Conservation (phyloP, 2,797 vertebrate species). For the Catostomus latipinnis region DNA sequence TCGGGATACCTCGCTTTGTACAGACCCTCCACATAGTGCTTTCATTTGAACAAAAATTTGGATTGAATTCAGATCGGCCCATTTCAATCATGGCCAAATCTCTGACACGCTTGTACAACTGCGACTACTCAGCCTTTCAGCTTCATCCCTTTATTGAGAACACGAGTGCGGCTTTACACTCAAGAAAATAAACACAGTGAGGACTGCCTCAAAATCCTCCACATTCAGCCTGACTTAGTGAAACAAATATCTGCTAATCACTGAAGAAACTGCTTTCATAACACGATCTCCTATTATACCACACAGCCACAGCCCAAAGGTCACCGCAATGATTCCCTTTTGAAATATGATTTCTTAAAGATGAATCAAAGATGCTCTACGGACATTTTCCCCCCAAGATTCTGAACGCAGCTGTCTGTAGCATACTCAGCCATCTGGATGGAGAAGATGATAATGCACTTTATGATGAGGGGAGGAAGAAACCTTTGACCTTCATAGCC, state of each 20-base stretch:
- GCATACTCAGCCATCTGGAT: constrained; percentile 78
- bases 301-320: constrained; percentile 25
- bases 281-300: constrained; percentile 12
- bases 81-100: background rate
- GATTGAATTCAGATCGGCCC: constrained; percentile 28
- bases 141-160: background rate
- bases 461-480: constrained; percentile 81
- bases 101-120: background rate
- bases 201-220: background rate
- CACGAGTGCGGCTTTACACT: background rate
- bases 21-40: constrained; percentile 8
- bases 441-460: constrained; percentile 83
- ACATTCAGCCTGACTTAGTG: background rate
- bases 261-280: constrained; percentile 4
- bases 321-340: constrained; percentile 71
- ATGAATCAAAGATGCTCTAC: constrained; percentile 76
- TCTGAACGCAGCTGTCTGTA: constrained; percentile 76
- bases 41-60: constrained; percentile 2
- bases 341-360: constrained; percentile 81
- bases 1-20: constrained; percentile 32
- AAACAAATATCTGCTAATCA: background rate
- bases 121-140: background rate
- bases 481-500: constrained; percentile 83
- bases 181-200: background rate
- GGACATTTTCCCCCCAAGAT: constrained; percentile 72